A percentile compares a stretch with the other conserved stretches of the same genome.
These are phyloP conservation scores for Yponomeuta malinellus DNA, from an alignment of 2,888 invertebrate species.

Conservation along the genomic window DNA sequence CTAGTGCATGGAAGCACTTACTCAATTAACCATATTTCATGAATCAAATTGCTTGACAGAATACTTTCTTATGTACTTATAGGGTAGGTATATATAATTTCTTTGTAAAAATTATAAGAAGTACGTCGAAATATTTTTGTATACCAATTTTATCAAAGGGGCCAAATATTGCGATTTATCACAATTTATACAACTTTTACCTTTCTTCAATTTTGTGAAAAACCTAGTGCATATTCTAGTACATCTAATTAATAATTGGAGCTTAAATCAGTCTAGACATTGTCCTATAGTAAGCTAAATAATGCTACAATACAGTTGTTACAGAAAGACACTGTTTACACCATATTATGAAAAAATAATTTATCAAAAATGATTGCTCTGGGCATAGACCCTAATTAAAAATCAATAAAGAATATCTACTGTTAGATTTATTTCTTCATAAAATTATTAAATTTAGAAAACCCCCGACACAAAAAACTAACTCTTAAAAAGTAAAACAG, in stretches of 20 bases:
- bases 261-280: conserved; percentile 71
- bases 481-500: too few relatives aligned
- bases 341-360: background rate
- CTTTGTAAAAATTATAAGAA: conserved; percentile 4
- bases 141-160: conserved; percentile 52
- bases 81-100: background rate
- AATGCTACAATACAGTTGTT: conserved; percentile 2
- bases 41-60: background rate
- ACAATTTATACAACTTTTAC: conserved; percentile 34
- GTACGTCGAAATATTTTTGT: conserved; percentile 30
- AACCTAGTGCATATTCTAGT: conserved; percentile 52
- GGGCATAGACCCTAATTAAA: too few relatives aligned
- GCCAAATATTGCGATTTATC: conserved; percentile 51
- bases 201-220: conserved; percentile 42
- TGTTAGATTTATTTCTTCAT: too few relatives aligned
- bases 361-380: background rate
- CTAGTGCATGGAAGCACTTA: background rate
- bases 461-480: too few relatives aligned
- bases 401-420: too few relatives aligned
- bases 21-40: background rate
- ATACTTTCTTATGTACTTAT: background rate
- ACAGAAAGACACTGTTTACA: too few relatives aligned
- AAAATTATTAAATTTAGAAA: too few relatives aligned
- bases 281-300: conserved; percentile 53
- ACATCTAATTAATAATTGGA: conserved; percentile 53